Base-by-base conservation (phyloP, 2,113 vertebrate species). In the Odocoileus hemionus region DNA sequence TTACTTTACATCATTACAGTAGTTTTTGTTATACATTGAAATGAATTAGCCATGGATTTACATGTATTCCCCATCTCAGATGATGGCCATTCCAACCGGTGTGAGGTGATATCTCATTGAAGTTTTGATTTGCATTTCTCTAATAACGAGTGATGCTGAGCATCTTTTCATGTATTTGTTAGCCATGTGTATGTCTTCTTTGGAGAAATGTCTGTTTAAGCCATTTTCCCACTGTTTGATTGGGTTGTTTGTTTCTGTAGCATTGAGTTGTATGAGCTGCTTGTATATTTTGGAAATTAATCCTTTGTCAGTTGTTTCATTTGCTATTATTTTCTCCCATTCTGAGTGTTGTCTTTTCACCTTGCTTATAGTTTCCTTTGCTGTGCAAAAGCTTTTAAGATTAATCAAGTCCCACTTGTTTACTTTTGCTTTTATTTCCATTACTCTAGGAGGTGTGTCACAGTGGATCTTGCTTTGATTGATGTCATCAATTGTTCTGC, bases 11-110 rank as follows among this genome's bases (percentile, higher is more conserved):
- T n/a, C n/a, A n/a, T n/a, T n/a, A n/a, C n/a, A n/a, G n/a, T n/a
- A n/a, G n/a, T n/a, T n/a, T n/a, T n/a, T n/a, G n/a, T n/a, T n/a
- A n/a, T n/a, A n/a, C n/a, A n/a, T n/a, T n/a, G n/a, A n/a, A n/a
- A n/a, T n/a, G n/a, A n/a, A n/a, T n/a, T n/a, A n/a, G n/a, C n/a
- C n/a, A n/a, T n/a, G n/a, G n/a, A n/a, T n/a, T n/a, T n/a, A n/a
- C n/a, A n/a, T n/a, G n/a, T n/a, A n/a, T n/a, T n/a, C n/a, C n/a
- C n/a, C n/a, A n/a, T n/a, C n/a, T n/a, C n/a, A n/a, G n/a, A 36
- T 36, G n/a, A 70, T 36, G 19, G 9, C n/a, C 64, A 36, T 36
- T 70, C 64, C 2, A 3, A 21, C 19, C 0, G 0, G 36, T 70
- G n/a, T 70, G n/a, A 36, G 17, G 17, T 70, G 64, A 70, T 70